Conservation (phyloP, 2,113 vertebrate genomes). For the Chaetops frenatus region DNA sequence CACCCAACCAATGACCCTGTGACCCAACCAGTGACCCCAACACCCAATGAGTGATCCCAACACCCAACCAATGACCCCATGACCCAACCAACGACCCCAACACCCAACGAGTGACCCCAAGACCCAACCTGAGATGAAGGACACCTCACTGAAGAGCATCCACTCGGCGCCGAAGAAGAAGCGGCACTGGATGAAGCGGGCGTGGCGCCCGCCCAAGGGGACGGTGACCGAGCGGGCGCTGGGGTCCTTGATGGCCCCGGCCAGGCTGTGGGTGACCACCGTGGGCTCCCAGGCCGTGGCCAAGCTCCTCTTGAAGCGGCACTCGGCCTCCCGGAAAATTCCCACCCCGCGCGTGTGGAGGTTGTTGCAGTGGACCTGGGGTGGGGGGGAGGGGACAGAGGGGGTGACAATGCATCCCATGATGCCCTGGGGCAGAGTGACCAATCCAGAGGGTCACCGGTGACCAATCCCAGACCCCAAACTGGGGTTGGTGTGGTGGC, state of each 20-base stretch:
- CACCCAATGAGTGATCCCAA: background rate
- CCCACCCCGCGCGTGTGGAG: conserved; percentile 83
- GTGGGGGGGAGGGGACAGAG: too few species aligned
- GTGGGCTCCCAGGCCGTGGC: conserved; percentile 80
- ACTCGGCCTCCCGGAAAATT: conserved; percentile 82
- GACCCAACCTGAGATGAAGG: conserved; percentile 79
- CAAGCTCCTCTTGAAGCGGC: conserved; percentile 78
- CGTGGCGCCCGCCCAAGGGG: conserved; percentile 69
- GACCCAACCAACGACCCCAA: background rate
- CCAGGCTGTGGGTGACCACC: conserved; percentile 64
- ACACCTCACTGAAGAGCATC: conserved; percentile 92
- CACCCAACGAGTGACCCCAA: background rate
- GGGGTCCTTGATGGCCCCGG: conserved; percentile 80
- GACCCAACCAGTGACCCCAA: background rate
- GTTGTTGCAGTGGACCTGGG: conserved; percentile 91
- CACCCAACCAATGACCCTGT: background rate
- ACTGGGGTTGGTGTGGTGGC: background rate
- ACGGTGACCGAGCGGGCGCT: conserved; percentile 79
- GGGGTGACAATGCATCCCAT: background rate
- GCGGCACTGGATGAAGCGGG: conserved; percentile 83
- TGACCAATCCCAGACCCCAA: background rate
- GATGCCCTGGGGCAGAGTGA: background rate
- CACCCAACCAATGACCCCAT: background rate
- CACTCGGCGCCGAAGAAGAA: conserved; percentile 85
- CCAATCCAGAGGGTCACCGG: background rate